These are phyloP conservation scores for Linurgus olivaceus DNA, from an alignment of 2,797 vertebrate species.

Conservation along the genomic window DNA sequence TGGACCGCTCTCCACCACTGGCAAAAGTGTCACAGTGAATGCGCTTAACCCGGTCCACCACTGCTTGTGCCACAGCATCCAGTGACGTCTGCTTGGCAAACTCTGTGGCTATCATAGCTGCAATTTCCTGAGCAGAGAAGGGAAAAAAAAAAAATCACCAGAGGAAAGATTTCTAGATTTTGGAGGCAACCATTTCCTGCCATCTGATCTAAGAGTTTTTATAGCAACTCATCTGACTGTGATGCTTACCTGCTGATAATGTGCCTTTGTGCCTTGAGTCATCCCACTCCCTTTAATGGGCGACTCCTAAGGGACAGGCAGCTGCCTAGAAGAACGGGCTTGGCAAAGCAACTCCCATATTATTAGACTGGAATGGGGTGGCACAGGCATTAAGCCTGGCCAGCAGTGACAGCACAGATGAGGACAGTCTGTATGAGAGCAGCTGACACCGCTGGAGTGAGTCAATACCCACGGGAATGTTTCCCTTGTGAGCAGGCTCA, in stretches of 20 bases:
- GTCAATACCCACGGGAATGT: accelerated
- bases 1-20: conserved; percentile 88
- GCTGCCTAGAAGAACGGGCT: neutral
- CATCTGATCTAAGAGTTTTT: neutral
- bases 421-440: neutral
- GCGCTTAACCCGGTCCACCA: conserved; percentile 92
- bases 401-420: neutral
- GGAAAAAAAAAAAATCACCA: neutral
- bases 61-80: conserved; percentile 90
- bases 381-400: neutral
- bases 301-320: neutral
- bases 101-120: conserved; percentile 96
- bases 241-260: neutral
- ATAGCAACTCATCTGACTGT: neutral
- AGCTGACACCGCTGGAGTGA: neutral
- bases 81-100: conserved; percentile 90
- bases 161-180: neutral
- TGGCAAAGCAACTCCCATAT: neutral
- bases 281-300: neutral
- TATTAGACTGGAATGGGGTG: neutral
- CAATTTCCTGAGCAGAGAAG: conserved; percentile 83
- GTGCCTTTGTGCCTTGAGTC: neutral
- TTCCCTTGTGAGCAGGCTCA: conserved; percentile 40
- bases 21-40: conserved; percentile 91
- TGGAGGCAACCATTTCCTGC: neutral